phyloP scores from a whole-genome alignment of 2,797 vertebrate genomes.

The Gymnodraco acuticeps region DNA sequence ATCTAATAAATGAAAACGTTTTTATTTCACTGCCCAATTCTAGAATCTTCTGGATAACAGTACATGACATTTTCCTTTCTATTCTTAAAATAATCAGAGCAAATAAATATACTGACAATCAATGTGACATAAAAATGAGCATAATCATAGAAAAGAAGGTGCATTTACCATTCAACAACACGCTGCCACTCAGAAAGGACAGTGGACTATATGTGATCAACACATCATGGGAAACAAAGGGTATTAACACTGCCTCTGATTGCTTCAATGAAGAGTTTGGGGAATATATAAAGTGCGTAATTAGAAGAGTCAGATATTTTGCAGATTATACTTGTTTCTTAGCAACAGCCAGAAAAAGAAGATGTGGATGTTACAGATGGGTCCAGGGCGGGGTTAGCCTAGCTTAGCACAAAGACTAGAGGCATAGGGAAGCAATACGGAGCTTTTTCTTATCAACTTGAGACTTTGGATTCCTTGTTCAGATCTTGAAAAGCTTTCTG shows the following conservation, averaged over 20 bases:
- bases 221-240: not conserved
- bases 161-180: constrained; percentile 15
- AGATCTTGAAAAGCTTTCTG: too few species aligned
- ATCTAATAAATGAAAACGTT: not conserved
- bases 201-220: not conserved
- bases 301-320: constrained; percentile 16
- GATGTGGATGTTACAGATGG: not conserved
- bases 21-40: not conserved
- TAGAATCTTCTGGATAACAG: constrained; percentile 11
- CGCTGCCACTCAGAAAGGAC: not conserved
- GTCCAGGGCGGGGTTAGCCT: not conserved
- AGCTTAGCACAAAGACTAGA: constrained; percentile 7
- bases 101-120: not conserved
- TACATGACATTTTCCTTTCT: not conserved
- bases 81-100: not conserved
- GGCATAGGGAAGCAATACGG: not conserved
- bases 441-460: too few species aligned
- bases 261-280: not conserved
- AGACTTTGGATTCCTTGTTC: too few species aligned
- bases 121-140: constrained; percentile 7
- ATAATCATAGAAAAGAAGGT: constrained; percentile 17
- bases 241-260: not conserved
- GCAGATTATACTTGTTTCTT: not conserved
- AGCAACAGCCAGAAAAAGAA: not conserved
- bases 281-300: constrained; percentile 43